phyloP scores from a whole-genome alignment of 2,113 vertebrate species.

The Tupaia chinensis region DNA sequence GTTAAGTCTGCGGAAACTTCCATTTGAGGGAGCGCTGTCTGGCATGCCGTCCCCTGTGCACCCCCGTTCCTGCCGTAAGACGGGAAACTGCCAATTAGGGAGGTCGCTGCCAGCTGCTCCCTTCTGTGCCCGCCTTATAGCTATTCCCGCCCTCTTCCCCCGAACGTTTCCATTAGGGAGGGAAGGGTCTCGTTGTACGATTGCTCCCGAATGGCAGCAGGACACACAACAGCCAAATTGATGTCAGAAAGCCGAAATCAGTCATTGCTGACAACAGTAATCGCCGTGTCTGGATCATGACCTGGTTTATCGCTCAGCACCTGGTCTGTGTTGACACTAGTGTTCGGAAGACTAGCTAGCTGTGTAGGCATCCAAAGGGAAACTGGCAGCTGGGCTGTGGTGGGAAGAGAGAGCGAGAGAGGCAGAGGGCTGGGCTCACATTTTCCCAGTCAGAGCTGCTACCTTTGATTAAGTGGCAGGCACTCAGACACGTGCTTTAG shows the following conservation, averaged over 20 bases:
- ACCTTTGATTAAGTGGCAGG: background rate
- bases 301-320: slow-evolving; percentile 71
- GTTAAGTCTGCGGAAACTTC: background rate
- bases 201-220: slow-evolving; percentile 58
- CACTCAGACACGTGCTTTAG: background rate
- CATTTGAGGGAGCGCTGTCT: background rate
- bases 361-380: background rate
- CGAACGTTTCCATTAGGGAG: slow-evolving; percentile 57
- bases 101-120: slow-evolving; percentile 58
- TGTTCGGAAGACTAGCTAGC: slow-evolving; percentile 17
- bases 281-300: slow-evolving; percentile 43
- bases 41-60: background rate
- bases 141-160: background rate
- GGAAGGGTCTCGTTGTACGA: background rate
- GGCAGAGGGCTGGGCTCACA: background rate
- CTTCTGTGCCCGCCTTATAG: background rate
- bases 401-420: background rate
- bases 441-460: background rate
- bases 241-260: slow-evolving; percentile 67
- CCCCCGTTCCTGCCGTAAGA: slow-evolving; percentile 45
- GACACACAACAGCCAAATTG: slow-evolving; percentile 55
- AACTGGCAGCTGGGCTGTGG: background rate
- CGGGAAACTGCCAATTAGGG: slow-evolving; percentile 6
- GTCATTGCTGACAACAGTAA: slow-evolving; percentile 64
- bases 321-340: slow-evolving; percentile 67